Evolutionary conservation across 2,113 vertebrate genomes (phyloP).

Genomic region (Piprites chloris): DNA sequence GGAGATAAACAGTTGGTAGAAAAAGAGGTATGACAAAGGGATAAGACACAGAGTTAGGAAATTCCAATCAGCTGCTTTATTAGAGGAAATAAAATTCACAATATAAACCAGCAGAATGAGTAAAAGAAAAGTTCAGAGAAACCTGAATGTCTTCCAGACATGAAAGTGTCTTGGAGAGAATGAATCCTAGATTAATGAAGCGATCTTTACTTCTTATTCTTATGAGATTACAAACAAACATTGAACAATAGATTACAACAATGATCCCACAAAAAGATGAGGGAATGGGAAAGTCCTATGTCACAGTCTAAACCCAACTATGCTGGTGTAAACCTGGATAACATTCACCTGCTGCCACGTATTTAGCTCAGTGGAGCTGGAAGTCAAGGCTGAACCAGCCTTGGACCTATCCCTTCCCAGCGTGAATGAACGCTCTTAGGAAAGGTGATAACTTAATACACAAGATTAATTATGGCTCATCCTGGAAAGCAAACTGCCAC

Average conservation of each 20-base stretch:
- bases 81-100: slow-evolving; percentile 35
- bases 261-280: not conserved
- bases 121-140: not conserved
- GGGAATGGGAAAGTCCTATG: not conserved
- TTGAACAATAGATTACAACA: not conserved
- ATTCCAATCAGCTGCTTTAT: slow-evolving; percentile 42
- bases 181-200: not conserved
- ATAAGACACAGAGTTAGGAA: not conserved
- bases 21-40: not conserved
- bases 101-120: not conserved
- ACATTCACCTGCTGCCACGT: not conserved
- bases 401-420: not conserved
- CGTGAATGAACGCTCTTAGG: not conserved
- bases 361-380: not conserved
- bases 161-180: not conserved
- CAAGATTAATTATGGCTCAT: not conserved
- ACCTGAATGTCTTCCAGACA: not conserved
- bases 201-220: not conserved
- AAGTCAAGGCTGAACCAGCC: not conserved
- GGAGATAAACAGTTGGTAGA: not conserved
- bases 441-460: not conserved
- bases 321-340: rapidly evolving
- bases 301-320: not conserved
- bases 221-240: not conserved
- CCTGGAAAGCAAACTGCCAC: not conserved